Evolutionary conservation across 2,113 vertebrate genomes (phyloP), one percentile per base, ranked within the genome.

Genomic region (Dascyllus trimaculatus): DNA sequence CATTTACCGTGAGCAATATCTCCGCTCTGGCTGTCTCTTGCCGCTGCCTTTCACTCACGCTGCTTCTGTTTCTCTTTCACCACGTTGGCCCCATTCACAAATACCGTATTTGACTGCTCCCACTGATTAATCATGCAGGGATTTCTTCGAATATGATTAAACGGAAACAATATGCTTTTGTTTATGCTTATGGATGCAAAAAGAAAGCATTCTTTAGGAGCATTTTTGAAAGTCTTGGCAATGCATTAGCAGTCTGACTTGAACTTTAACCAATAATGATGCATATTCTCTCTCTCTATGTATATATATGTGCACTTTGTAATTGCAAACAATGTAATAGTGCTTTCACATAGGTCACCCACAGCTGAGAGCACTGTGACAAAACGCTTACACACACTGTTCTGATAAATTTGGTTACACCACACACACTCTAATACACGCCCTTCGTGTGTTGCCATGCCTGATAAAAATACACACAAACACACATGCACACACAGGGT

Each of bases 401-500:
- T 29, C 66, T 61, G 74, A 59, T 81, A 80, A 71, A 85, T 80
- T n/a, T 82, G 64, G 75, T 70, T n/a, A 48, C 71, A 73, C 22
- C 59, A 73, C 66, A 66, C 6, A 22, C 53, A 68, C 68, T 40
- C 18, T 49, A 25, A 38, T 46, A 40, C 57, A 71, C 65, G 57
- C 54, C 21, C 43, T 29, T 45, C 4, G 14, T 73, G 24, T 21
- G 24, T 48, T 57, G 68, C 56, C 54, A 32, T 48, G 4, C 38
- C 8, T 71, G 62, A 62, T 82, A 87, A 62, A 91, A 89, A 90
- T 71, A 85, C 71, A 75, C 10, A 2, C 35, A 38, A 71, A 76
- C 49, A 69, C 71, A 74, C 68, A 43, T 24, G 48, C 72, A 67
- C 62, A 25, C 70, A 26, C 11, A n/a, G 7, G 52, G 59, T 78